Conservation (phyloP, 1,140 invertebrate genomes). For the Phenacoccus solenopsis region DNA sequence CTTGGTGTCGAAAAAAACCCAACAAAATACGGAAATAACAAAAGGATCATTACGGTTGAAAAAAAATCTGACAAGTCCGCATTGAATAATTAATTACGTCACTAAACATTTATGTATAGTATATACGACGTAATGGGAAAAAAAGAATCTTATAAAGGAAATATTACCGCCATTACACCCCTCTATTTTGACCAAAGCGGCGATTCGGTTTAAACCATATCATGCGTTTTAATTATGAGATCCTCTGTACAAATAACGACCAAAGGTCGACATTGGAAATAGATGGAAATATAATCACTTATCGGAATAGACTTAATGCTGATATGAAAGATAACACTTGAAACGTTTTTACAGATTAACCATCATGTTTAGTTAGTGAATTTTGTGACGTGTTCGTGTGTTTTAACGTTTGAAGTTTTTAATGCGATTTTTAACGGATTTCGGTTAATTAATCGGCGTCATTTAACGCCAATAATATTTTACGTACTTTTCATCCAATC, state of each 20-base stretch:
- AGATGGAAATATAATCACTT: not conserved
- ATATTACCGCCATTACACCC: not conserved
- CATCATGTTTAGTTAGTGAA: not conserved
- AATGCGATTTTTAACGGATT: not conserved
- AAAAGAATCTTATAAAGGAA: not conserved
- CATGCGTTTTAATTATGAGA: slow-evolving; percentile 10
- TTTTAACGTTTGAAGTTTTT: not conserved
- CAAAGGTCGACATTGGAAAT: not conserved
- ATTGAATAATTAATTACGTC: not conserved
- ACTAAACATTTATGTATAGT: not conserved
- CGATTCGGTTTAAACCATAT: not conserved
- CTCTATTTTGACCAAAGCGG: too few species aligned
- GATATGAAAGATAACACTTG: slow-evolving; percentile 13
- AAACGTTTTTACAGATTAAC: not conserved
- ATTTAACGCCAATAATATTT: not conserved
- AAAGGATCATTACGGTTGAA: not conserved
- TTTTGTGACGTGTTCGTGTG: not conserved
- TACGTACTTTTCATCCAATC: not conserved
- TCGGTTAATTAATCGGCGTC: not conserved
- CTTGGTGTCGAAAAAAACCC: not conserved
- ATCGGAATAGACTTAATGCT: not conserved
- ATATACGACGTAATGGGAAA: not conserved
- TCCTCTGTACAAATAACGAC: not conserved
- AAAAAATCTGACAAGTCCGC: not conserved
- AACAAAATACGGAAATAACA: not conserved